Percentiles rank a stretch among this genome's conserved stretches.
Evolutionary conservation across 2,888 invertebrate genomes (phyloP).

Genomic region (Mamestra brassicae): DNA sequence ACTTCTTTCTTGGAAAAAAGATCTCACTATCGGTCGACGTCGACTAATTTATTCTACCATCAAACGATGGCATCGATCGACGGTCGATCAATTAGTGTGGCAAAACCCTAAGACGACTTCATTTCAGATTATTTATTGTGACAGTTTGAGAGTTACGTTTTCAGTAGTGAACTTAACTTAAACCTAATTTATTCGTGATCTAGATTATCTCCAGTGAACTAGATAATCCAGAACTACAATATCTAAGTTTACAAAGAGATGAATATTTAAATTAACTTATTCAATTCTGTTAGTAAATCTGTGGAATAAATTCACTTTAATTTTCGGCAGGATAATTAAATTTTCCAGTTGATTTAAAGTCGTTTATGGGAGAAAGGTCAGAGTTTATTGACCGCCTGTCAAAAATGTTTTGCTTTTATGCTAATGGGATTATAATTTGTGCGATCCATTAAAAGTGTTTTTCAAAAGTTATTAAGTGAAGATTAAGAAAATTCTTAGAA

Average conservation of each 20-base stretch:
- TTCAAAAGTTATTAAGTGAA: slow-evolving; percentile 19
- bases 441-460: slow-evolving; percentile 26
- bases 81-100: no score
- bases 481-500: slow-evolving; percentile 9
- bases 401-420: slow-evolving; percentile 37
- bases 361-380: slow-evolving; percentile 33
- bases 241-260: slow-evolving; percentile 6
- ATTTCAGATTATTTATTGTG: not conserved
- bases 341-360: slow-evolving; percentile 48
- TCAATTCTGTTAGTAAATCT: slow-evolving; percentile 12
- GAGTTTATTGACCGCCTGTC: slow-evolving; percentile 41
- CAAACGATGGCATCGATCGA: no score
- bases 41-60: no score
- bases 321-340: slow-evolving; percentile 38
- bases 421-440: slow-evolving; percentile 39
- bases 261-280: slow-evolving; percentile 6
- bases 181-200: slow-evolving; percentile 1
- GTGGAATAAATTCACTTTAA: slow-evolving; percentile 19
- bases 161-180: not conserved
- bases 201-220: not conserved
- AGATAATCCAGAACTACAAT: not conserved
- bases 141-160: not conserved
- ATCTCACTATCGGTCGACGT: no score
- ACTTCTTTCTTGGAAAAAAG: no score
- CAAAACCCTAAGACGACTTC: no score